Evolutionary conservation across 2,888 invertebrate species (phyloP).

Genomic region (Lasiommata megera): DNA sequence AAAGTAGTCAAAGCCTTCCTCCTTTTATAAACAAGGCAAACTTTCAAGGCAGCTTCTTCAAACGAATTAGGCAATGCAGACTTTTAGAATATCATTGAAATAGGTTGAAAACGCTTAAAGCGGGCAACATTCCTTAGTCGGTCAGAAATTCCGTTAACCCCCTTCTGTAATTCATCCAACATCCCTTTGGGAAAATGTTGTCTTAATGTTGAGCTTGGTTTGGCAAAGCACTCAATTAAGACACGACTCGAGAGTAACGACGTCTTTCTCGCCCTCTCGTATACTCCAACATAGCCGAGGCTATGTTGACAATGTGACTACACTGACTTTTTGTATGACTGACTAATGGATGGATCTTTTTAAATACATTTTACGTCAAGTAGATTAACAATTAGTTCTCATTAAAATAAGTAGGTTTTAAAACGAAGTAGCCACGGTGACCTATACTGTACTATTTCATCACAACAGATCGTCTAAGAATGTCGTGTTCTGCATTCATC

Average conservation of each 20-base stretch:
- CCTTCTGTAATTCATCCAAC: neutral
- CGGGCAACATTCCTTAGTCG: conserved; percentile 1
- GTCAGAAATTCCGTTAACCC: neutral
- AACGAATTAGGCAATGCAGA: neutral
- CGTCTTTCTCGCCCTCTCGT: neutral
- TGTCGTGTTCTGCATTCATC: too few relatives aligned
- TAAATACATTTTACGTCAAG: too few relatives aligned
- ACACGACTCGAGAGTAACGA: neutral
- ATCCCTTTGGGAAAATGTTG: conserved; percentile 1
- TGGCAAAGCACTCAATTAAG: neutral
- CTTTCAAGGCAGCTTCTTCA: neutral
- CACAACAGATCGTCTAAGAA: too few relatives aligned
- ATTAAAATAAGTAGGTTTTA: too few relatives aligned
- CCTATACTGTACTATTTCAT: too few relatives aligned
- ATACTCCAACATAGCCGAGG: neutral
- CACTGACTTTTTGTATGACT: neutral
- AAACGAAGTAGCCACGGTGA: too few relatives aligned
- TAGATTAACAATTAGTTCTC: too few relatives aligned
- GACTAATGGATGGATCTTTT: too few relatives aligned
- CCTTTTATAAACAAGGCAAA: too few relatives aligned
- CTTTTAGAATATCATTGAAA: neutral
- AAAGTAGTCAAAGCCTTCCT: too few relatives aligned
- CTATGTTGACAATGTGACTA: neutral
- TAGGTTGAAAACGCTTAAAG: neutral
- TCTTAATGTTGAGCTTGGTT: conserved; percentile 1